Evolutionary conservation across 2,888 invertebrate genomes (phyloP).

Genomic region (Ligdia adustata): DNA sequence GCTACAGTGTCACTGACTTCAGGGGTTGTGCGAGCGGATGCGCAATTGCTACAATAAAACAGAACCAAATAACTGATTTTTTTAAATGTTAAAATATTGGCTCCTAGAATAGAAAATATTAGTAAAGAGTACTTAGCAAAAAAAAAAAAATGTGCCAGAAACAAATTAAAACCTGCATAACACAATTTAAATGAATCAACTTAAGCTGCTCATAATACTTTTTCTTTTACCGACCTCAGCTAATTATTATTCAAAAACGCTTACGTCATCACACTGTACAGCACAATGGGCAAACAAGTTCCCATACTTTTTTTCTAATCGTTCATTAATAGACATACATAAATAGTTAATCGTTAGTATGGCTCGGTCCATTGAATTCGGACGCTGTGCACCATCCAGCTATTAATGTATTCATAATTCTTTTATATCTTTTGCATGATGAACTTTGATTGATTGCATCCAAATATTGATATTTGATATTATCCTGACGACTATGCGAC

Average conservation of each 20-base stretch:
- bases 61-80: too few relatives aligned
- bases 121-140: too few relatives aligned
- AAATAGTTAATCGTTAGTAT: conserved; percentile 45
- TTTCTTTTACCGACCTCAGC: conserved; percentile 41
- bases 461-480: conserved; percentile 81
- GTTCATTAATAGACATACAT: conserved; percentile 63
- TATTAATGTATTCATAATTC: conserved; percentile 81
- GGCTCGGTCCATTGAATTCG: conserved; percentile 63
- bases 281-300: conserved; percentile 61
- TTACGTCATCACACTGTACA: conserved; percentile 73
- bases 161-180: neutral
- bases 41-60: too few relatives aligned
- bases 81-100: too few relatives aligned
- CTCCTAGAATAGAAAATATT: too few relatives aligned
- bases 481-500: conserved; percentile 53
- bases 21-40: too few relatives aligned
- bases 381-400: conserved; percentile 48
- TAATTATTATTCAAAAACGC: conserved; percentile 72
- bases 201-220: conserved; percentile 2
- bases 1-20: too few relatives aligned
- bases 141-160: too few relatives aligned
- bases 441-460: conserved; percentile 82
- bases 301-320: conserved; percentile 70
- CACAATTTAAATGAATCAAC: neutral
- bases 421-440: conserved; percentile 82